These are phyloP conservation scores for Callithrix jacchus DNA, from an alignment of 2,113 vertebrate genomes.

Conservation along the genomic window DNA sequence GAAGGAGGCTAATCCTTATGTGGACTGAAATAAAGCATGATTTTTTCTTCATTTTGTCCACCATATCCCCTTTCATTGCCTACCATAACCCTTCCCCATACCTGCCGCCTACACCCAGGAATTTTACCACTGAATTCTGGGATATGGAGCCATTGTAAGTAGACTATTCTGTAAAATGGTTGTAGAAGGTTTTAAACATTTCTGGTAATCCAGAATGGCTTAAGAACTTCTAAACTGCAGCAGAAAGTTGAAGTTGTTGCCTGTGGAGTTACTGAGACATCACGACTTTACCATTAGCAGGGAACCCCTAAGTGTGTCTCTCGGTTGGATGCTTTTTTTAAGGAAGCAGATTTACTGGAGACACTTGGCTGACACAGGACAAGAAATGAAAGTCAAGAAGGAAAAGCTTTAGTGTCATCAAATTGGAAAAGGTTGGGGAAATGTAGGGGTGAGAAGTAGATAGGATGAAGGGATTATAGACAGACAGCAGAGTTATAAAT, in stretches of 20 bases:
- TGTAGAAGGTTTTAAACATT: neutral
- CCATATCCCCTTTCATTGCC: neutral
- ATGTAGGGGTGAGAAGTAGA: neutral
- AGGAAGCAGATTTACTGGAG: neutral
- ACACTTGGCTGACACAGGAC: neutral
- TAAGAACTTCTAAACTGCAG: neutral
- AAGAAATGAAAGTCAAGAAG: neutral
- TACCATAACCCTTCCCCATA: neutral
- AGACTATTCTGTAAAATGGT: neutral
- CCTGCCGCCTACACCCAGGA: neutral
- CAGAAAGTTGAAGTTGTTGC: neutral
- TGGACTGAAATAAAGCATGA: conserved; percentile 6
- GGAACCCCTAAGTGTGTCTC: neutral
- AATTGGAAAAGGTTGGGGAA: neutral
- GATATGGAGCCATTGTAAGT: neutral
- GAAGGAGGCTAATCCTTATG: neutral
- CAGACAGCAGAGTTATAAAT: neutral
- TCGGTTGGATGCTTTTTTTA: neutral
- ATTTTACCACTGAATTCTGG: neutral
- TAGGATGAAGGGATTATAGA: neutral
- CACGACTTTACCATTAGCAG: neutral
- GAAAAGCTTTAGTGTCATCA: neutral
- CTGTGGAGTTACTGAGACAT: neutral
- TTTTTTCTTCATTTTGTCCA: conserved; percentile 33
- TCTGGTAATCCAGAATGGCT: neutral